Evolutionary conservation across 2,113 vertebrate genomes (phyloP).

Genomic region (Silurus glanis): DNA sequence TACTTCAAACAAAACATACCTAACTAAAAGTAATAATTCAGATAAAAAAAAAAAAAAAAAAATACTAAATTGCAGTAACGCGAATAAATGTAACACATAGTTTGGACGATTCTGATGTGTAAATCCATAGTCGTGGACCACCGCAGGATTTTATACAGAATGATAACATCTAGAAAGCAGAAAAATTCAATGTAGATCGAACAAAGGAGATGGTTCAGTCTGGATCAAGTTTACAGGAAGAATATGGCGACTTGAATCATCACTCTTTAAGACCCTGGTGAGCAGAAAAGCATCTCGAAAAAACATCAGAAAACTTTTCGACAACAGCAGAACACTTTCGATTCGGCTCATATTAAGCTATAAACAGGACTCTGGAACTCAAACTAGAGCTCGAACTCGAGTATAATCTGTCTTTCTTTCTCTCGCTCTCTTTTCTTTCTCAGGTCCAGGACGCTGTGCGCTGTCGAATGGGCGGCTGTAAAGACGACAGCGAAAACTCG

Average conservation of each 20-base stretch:
- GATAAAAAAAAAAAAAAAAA: no score
- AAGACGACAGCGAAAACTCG: constrained; percentile 96
- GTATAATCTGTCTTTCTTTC: not conserved
- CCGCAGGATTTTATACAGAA: not conserved
- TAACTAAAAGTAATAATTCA: no score
- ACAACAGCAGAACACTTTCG: not conserved
- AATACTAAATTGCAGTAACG: no score
- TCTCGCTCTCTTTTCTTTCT: not conserved
- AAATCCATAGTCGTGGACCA: no score
- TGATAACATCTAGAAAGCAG: not conserved
- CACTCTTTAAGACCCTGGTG: not conserved
- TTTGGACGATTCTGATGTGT: no score
- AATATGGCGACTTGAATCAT: not conserved
- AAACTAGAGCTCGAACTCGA: not conserved
- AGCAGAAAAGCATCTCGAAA: not conserved
- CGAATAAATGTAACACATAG: no score
- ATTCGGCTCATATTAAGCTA: not conserved
- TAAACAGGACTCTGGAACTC: not conserved
- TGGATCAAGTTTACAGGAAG: not conserved
- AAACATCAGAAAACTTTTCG: not conserved
- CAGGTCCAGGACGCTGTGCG: constrained; percentile 97
- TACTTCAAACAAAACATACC: no score
- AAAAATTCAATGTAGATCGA: not conserved
- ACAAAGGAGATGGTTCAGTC: not conserved
- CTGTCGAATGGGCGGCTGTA: constrained; percentile 93